These are phyloP conservation scores for Austrolebias charrua DNA, from an alignment of 2,797 vertebrate genomes.

Conservation along the genomic window DNA sequence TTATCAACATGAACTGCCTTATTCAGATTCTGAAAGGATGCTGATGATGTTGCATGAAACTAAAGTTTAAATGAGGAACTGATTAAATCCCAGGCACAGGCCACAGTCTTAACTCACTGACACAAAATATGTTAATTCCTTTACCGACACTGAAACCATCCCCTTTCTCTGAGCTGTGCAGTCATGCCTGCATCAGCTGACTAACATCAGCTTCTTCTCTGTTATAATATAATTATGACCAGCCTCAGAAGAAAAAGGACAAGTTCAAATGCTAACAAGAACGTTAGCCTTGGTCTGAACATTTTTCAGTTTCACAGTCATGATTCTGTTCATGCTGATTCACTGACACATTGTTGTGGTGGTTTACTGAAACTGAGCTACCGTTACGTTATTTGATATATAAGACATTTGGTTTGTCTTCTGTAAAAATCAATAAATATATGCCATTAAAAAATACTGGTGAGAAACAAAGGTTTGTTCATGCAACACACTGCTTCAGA, in stretches of 20 bases:
- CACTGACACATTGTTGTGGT: too few relatives aligned
- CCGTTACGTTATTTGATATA: neutral
- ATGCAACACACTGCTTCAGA: neutral
- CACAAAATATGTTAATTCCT: neutral
- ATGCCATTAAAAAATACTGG: neutral
- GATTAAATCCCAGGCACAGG: neutral
- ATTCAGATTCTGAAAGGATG: slow-evolving; percentile 5
- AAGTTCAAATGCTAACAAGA: too few relatives aligned
- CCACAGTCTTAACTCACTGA: neutral
- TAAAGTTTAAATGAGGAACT: neutral
- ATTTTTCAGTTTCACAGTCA: too few relatives aligned
- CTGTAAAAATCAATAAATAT: neutral
- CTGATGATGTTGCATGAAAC: slow-evolving; percentile 10
- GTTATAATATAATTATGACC: too few relatives aligned
- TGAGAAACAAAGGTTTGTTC: neutral
- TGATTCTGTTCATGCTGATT: too few relatives aligned
- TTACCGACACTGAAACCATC: neutral
- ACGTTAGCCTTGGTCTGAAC: too few relatives aligned
- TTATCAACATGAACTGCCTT: neutral
- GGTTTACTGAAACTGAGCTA: too few relatives aligned
- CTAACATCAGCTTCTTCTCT: too few relatives aligned
- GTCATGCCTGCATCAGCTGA: too few relatives aligned
- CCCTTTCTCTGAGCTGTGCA: slow-evolving; percentile 15
- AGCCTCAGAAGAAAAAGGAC: too few relatives aligned
- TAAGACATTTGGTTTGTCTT: neutral